Evolutionary conservation across 2,113 vertebrate species (phyloP).

Genomic region (Siniperca knerii): DNA sequence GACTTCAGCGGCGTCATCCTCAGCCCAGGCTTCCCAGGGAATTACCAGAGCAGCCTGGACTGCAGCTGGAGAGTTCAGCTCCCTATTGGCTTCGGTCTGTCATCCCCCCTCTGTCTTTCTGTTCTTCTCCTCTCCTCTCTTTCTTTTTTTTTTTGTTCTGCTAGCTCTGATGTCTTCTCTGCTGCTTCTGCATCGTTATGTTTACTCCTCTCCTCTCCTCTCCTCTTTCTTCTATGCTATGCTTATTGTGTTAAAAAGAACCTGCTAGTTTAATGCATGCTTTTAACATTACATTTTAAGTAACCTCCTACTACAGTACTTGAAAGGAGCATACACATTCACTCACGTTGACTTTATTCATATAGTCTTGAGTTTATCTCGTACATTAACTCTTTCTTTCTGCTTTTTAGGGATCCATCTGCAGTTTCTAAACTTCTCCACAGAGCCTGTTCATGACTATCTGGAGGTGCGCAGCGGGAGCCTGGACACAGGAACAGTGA

Average conservation of each 20-base stretch:
- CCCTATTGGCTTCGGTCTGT: slow-evolving; percentile 93
- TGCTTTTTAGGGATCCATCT: slow-evolving; percentile 92
- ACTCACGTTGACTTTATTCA: slow-evolving; percentile 13
- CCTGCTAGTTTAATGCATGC: background rate
- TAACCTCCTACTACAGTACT: background rate
- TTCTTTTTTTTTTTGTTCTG: background rate
- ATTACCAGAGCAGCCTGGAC: slow-evolving; percentile 97
- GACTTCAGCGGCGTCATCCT: slow-evolving; percentile 96
- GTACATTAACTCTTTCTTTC: slow-evolving; percentile 23
- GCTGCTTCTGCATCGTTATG: background rate
- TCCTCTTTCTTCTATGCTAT: background rate
- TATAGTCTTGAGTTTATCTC: background rate
- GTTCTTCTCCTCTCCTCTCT: background rate
- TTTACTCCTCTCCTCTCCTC: background rate
- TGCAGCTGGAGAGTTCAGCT: slow-evolving; percentile 96
- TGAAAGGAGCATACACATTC: background rate
- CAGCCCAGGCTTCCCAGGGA: slow-evolving; percentile 97
- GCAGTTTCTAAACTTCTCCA: slow-evolving; percentile 97
- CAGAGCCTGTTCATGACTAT: slow-evolving; percentile 97
- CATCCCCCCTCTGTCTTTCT: slow-evolving; percentile 26
- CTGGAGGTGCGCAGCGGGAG: slow-evolving; percentile 95
- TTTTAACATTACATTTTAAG: background rate
- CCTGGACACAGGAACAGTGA: slow-evolving; percentile 90
- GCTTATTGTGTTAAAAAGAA: background rate
- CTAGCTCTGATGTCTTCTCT: slow-evolving; percentile 3